Conservation (phyloP, 2,113 vertebrate species). For the Tylochromis polylepis region DNA sequence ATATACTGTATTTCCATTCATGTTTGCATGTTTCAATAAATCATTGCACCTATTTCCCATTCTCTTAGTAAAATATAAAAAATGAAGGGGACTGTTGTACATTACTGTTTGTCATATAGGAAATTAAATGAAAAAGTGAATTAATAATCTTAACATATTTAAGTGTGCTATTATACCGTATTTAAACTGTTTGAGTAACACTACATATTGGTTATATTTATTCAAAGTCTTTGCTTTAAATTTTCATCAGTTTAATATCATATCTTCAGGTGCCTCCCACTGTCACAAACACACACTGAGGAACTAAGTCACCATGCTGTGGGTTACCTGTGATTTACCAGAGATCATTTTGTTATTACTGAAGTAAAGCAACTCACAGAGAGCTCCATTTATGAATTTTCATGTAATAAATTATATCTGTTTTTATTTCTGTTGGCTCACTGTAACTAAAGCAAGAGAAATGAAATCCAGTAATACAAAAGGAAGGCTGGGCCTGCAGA, state of each 20-base stretch:
- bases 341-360: not conserved
- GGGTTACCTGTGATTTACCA: not conserved
- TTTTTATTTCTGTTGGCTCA: not conserved
- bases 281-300: not conserved
- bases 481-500: not conserved
- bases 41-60: too few species aligned
- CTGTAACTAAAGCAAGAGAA: not conserved
- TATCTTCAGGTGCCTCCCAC: not conserved
- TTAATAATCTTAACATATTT: too few species aligned
- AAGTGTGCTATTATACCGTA: too few species aligned
- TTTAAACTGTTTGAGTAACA: too few species aligned
- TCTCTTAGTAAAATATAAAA: too few species aligned
- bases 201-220: too few species aligned
- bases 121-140: too few species aligned
- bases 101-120: too few species aligned
- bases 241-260: not conserved
- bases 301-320: not conserved
- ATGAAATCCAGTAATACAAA: not conserved
- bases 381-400: not conserved
- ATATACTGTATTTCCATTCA: too few species aligned
- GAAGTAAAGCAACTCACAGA: not conserved
- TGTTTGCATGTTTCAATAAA: too few species aligned
- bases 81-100: too few species aligned
- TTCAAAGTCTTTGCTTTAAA: not conserved
- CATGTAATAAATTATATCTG: not conserved